These are phyloP conservation scores for Morpho helenor DNA, from an alignment of 2,888 invertebrate species.

Conservation along the genomic window DNA sequence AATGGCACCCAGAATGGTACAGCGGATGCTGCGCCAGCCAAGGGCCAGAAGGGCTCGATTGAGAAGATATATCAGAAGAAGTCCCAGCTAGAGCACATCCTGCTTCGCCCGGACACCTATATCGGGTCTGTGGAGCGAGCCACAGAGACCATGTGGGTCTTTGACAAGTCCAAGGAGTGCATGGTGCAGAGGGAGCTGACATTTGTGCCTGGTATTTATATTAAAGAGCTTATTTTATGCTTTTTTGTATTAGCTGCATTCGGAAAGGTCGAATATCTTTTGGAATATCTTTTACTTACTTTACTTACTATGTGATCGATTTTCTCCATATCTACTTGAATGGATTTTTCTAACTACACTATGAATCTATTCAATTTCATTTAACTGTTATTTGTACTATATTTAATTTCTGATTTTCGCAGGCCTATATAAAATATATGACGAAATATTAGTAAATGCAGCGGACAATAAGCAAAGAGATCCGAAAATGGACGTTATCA, in stretches of 20 bases:
- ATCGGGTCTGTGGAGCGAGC: slow-evolving; percentile 94
- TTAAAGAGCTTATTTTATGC: not conserved
- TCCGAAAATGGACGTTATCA: slow-evolving; percentile 92
- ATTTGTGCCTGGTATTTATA: slow-evolving; percentile 90
- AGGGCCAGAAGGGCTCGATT: slow-evolving; percentile 80
- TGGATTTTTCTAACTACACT: too few relatives aligned
- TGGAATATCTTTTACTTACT: too few relatives aligned
- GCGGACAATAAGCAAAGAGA: slow-evolving; percentile 99
- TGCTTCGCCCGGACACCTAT: slow-evolving; percentile 98
- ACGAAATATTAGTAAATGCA: slow-evolving; percentile 99
- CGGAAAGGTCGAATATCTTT: too few relatives aligned
- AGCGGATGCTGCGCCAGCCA: slow-evolving; percentile 46
- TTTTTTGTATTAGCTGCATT: too few relatives aligned
- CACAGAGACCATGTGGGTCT: slow-evolving; percentile 95
- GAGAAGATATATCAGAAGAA: slow-evolving; percentile 99
- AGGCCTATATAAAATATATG: slow-evolving; percentile 98
- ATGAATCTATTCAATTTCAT: too few relatives aligned
- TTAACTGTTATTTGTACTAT: not conserved
- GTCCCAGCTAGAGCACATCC: slow-evolving; percentile 97
- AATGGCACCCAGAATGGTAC: slow-evolving; percentile 54
- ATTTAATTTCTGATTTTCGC: slow-evolving; percentile 27
- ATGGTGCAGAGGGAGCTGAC: slow-evolving; percentile 93
- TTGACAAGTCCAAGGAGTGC: slow-evolving; percentile 82
- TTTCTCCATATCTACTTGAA: too few relatives aligned
- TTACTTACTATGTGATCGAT: too few relatives aligned